Percentiles rank a stretch among this genome's conserved stretches.
Conservation (phyloP, 2,113 vertebrate species). For the Nyctereutes procyonoides region DNA sequence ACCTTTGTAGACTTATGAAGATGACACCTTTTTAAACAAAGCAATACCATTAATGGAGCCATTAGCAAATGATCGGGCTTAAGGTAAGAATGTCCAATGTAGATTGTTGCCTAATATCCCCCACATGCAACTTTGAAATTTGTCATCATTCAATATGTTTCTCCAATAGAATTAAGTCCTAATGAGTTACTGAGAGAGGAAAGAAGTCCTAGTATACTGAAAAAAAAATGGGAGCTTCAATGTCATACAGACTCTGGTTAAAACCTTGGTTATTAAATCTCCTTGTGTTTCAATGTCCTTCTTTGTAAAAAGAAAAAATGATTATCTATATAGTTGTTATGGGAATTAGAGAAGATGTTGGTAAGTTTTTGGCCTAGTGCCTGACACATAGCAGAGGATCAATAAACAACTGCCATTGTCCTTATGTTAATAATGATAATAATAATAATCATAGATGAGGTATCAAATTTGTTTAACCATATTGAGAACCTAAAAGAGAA, state of each 20-base stretch:
- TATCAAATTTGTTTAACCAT: neutral
- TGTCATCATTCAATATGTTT: neutral
- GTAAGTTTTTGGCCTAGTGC: neutral
- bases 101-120: neutral
- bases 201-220: neutral
- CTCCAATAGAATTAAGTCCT: neutral
- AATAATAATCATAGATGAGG: neutral
- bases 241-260: neutral
- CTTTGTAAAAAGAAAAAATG: constrained; percentile 18
- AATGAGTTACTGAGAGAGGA: neutral
- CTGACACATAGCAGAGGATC: neutral
- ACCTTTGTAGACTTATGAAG: neutral
- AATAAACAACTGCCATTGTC: neutral
- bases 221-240: neutral
- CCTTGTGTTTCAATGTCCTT: neutral
- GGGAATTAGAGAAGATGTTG: neutral
- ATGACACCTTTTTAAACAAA: neutral
- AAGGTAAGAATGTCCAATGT: neutral
- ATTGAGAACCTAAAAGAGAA: neutral
- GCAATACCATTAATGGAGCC: neutral
- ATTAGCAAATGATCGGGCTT: neutral
- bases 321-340: neutral
- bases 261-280: constrained; percentile 16
- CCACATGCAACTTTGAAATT: neutral
- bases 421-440: neutral